Evolutionary conservation across 2,797 vertebrate genomes (phyloP), one percentile per base, ranked within the genome.

Genomic region (Propithecus deckenii): DNA sequence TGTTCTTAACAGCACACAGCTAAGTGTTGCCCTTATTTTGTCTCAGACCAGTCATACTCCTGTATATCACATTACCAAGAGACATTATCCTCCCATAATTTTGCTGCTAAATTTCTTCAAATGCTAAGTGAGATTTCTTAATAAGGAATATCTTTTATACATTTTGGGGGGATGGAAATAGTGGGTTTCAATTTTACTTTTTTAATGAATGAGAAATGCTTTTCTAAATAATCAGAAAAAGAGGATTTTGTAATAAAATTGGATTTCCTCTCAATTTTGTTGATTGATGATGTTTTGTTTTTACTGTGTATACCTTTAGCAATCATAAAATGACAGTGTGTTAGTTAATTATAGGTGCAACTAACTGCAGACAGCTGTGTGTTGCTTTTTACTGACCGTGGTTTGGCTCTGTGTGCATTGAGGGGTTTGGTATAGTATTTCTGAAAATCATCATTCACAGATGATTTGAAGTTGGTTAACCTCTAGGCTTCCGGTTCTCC

Each of bases 121-220:
- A 74, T 59, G 13, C 48, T 52, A 76, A 23, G 32, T 76, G 65
- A 86, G 22, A 65, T 74, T 85, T 85, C 65, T 76, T 76, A 52
- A 85, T n/a, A 63, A 74, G 22, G 38, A 91, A 41, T 94, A 38
- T 59, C n/a, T 69, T 72, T 69, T 69, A 86, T 35, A 67, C 23
- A 43, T 86, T 93, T 59, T 93, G 55, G 89, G 48, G 50, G 71
- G 87, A 23, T 94, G 50, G 76, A 75, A 81, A 76, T 91, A 86
- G 48, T 43, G 48, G n/a, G 25, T 86, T 90, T 94, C 38, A 91
- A 0, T 57, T 38, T 87, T 67, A 46, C 55, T 65, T 79, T 20
- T 35, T 85, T 74, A 86, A 81, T 75, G 65, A 67, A 59, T 76
- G 30, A 91, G 32, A 75, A 46, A 52, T 87, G 9, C 41, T 86